A percentile compares a stretch with the other conserved stretches of the same genome.
Evolutionary conservation across 1,140 invertebrate species (phyloP).

Genomic region (Melanaphis sacchari): DNA sequence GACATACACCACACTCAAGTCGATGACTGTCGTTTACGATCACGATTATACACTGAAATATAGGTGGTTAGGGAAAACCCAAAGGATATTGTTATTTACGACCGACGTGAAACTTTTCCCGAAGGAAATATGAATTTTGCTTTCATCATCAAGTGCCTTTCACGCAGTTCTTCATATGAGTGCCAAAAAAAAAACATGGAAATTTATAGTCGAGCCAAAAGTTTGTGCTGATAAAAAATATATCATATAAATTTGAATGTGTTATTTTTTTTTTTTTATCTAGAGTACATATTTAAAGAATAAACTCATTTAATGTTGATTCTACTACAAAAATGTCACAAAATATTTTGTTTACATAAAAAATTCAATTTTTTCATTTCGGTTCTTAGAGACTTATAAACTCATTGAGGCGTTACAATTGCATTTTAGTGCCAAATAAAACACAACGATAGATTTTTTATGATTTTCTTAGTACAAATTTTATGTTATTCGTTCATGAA

Average conservation of each 20-base stretch:
- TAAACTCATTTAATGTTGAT: not conserved
- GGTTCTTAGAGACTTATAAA: not conserved
- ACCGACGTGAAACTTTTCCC: constrained; percentile 51
- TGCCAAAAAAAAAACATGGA: constrained; percentile 32
- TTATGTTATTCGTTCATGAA: constrained; percentile 31
- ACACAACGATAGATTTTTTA: constrained; percentile 42
- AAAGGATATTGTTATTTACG: constrained; percentile 54
- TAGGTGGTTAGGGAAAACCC: constrained; percentile 53
- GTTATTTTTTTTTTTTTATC: constrained; percentile 19
- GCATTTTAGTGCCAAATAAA: constrained; percentile 40
- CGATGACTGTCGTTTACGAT: constrained; percentile 57
- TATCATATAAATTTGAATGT: not conserved
- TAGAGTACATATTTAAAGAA: not conserved
- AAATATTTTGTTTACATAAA: constrained; percentile 27
- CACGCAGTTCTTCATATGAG: constrained; percentile 35
- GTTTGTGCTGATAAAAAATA: constrained; percentile 24
- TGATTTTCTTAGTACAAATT: constrained; percentile 33
- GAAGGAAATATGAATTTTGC: constrained; percentile 56
- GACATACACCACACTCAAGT: not conserved
- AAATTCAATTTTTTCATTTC: constrained; percentile 24
- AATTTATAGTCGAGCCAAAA: constrained; percentile 45
- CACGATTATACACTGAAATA: constrained; percentile 54
- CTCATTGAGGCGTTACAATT: constrained; percentile 29
- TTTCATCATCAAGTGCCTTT: constrained; percentile 48
- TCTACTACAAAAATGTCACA: not conserved